Conservation (phyloP, 2,113 vertebrate genomes). For the Ptyas mucosa region DNA sequence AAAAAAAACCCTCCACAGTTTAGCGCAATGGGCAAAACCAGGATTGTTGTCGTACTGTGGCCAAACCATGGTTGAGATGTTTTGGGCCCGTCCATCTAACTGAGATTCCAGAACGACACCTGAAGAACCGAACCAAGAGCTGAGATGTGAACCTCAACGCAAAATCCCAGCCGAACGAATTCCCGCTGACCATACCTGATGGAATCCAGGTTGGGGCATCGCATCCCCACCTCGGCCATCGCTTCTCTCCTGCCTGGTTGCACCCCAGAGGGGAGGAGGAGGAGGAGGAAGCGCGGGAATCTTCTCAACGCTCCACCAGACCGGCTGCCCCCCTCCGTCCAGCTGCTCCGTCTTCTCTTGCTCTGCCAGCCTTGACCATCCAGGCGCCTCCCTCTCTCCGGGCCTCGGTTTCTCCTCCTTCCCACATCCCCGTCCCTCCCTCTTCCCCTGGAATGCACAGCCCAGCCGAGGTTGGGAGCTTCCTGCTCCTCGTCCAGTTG, state of each 20-base stretch:
- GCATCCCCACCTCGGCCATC: conserved; percentile 72
- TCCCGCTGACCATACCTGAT: conserved; percentile 63
- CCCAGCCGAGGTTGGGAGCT: conserved; percentile 24
- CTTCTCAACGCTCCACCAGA: background rate
- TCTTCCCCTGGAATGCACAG: conserved; percentile 52
- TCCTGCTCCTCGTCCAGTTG: conserved; percentile 1
- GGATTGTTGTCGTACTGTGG: background rate
- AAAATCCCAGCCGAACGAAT: background rate
- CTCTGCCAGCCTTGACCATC: conserved; percentile 26
- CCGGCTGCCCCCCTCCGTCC: background rate
- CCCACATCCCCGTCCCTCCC: conserved; percentile 18
- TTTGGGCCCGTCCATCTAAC: background rate
- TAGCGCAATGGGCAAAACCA: background rate
- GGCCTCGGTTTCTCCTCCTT: conserved; percentile 45
- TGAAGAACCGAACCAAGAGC: background rate
- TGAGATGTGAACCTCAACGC: background rate
- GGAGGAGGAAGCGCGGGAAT: background rate
- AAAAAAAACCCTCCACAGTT: background rate
- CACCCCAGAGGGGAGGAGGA: background rate
- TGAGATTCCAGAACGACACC: background rate
- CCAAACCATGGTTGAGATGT: background rate
- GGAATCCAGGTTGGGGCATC: conserved; percentile 58
- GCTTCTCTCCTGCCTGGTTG: conserved; percentile 17
- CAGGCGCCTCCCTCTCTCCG: conserved; percentile 54
- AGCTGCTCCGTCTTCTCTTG: background rate